Conservation (phyloP, 2,113 vertebrate genomes). For the Larimichthys crocea region DNA sequence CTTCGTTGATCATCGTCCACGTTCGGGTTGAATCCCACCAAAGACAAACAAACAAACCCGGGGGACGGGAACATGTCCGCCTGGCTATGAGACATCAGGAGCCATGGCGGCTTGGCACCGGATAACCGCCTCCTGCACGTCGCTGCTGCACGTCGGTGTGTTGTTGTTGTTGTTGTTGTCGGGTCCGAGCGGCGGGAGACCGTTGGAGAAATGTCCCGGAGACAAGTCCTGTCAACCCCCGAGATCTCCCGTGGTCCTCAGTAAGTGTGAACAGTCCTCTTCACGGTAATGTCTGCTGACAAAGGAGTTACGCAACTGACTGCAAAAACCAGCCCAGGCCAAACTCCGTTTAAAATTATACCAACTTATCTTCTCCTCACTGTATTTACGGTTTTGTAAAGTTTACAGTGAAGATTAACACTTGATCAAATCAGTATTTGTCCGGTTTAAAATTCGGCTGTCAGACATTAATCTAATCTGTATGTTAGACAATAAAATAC, state of each 20-base stretch:
- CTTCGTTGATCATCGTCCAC: neutral
- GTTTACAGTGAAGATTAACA: too few relatives aligned
- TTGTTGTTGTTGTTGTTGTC: slow-evolving; percentile 49
- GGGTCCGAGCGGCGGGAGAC: slow-evolving; percentile 52
- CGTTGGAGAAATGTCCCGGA: slow-evolving; percentile 57
- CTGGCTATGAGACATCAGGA: slow-evolving; percentile 68
- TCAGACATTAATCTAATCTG: neutral
- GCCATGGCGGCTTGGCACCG: slow-evolving; percentile 73
- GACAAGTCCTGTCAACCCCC: slow-evolving; percentile 39
- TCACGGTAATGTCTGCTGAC: neutral
- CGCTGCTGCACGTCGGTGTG: slow-evolving; percentile 62
- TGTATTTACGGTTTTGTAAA: too few relatives aligned
- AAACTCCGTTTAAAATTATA: neutral
- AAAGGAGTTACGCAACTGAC: slow-evolving; percentile 14
- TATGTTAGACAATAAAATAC: accelerated
- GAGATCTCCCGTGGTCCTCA: slow-evolving; percentile 83
- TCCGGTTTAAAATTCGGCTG: slow-evolving; percentile 2
- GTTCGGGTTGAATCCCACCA: neutral
- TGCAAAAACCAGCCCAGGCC: neutral
- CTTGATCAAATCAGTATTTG: too few relatives aligned
- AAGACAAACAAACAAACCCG: neutral
- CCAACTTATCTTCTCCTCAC: accelerated
- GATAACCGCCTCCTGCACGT: slow-evolving; percentile 42
- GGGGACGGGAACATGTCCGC: neutral
- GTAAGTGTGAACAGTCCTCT: slow-evolving; percentile 69